Evolutionary conservation across 2,113 vertebrate species (phyloP).

Genomic region (Oreotrochilus melanogaster): DNA sequence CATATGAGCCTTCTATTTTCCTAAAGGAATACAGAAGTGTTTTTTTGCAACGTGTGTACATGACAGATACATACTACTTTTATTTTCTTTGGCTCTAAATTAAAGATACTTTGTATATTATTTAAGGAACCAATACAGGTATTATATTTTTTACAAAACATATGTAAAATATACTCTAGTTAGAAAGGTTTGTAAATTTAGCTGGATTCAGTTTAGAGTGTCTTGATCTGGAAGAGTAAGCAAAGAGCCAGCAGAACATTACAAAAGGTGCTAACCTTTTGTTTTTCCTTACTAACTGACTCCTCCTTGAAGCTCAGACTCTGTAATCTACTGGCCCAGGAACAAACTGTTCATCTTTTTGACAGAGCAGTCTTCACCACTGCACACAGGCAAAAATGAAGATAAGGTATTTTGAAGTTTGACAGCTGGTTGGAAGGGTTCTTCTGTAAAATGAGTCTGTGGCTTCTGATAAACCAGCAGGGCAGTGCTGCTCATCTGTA

Average conservation of each 20-base stretch:
- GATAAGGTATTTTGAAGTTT: constrained; percentile 39
- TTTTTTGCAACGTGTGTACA: neutral
- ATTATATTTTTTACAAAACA: neutral
- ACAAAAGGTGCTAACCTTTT: neutral
- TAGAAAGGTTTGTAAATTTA: neutral
- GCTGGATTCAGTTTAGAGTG: neutral
- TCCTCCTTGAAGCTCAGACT: neutral
- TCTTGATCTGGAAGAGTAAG: neutral
- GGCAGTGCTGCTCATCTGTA: neutral
- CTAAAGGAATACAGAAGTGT: neutral
- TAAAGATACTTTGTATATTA: neutral
- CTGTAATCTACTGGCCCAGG: constrained; percentile 56
- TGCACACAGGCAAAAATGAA: constrained; percentile 8
- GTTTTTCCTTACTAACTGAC: neutral
- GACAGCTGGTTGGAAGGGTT: neutral
- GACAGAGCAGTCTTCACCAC: neutral
- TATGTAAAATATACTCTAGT: neutral
- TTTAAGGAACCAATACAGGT: neutral
- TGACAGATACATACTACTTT: neutral
- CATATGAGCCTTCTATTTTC: neutral
- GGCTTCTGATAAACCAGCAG: neutral
- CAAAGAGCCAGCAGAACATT: neutral
- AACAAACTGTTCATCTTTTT: constrained; percentile 31
- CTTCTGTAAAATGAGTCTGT: neutral
- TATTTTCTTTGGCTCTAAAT: neutral